Evolutionary conservation across 2,888 invertebrate species (phyloP).

Genomic region (Candidula unifasciata): DNA sequence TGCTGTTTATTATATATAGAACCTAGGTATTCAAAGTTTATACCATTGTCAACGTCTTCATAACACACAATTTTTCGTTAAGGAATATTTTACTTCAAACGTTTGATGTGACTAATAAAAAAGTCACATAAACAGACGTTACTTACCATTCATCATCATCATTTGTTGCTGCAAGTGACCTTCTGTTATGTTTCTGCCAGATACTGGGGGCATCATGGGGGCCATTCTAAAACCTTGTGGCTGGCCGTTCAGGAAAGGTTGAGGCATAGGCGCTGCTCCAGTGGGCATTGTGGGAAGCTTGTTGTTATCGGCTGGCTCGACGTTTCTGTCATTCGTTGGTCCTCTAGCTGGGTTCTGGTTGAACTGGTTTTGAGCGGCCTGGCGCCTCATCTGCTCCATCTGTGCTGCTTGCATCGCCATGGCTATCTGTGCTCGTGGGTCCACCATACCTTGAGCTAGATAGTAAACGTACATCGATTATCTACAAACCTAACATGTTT

Average conservation of each 20-base stretch:
- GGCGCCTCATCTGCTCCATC: neutral
- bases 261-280: neutral
- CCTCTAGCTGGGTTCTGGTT: neutral
- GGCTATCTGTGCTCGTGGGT: neutral
- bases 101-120: neutral
- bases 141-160: constrained; percentile 2
- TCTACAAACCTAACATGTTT: no score
- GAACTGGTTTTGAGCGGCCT: neutral
- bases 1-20: no score
- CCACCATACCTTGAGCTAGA: constrained; percentile 5
- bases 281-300: neutral
- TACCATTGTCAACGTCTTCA: no score
- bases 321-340: neutral
- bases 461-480: neutral
- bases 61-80: no score
- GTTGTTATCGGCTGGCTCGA: neutral
- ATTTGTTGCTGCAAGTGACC: neutral
- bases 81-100: no score
- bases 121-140: neutral
- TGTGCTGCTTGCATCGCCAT: constrained; percentile 13
- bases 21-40: no score
- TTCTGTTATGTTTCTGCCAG: constrained; percentile 1
- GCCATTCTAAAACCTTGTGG: neutral
- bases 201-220: neutral
- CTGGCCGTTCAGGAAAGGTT: neutral